Conservation (phyloP, 2,888 invertebrate species). For the Ornithoptera priamus region DNA sequence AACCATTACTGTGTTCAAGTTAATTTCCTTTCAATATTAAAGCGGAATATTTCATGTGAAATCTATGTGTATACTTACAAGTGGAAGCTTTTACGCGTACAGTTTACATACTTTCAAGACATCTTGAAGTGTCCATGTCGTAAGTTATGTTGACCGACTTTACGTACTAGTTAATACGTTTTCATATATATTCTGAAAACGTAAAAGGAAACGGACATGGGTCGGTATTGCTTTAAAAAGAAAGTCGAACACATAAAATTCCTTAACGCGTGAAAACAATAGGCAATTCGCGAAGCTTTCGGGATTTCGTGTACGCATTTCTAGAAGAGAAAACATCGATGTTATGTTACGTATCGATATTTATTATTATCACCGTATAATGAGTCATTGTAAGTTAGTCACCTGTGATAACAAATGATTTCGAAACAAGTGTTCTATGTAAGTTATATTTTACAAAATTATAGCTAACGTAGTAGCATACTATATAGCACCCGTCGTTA, state of each 20-base stretch:
- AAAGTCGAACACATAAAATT: constrained; percentile 28
- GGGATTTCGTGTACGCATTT: background rate
- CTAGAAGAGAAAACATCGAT: too few relatives aligned
- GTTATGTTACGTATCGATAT: too few relatives aligned
- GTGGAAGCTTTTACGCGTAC: constrained; percentile 2
- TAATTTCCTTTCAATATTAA: too few relatives aligned
- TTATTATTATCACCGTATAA: background rate
- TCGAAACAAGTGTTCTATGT: too few relatives aligned
- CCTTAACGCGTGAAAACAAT: background rate
- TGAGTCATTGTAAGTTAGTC: background rate
- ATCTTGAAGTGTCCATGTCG: constrained; percentile 35
- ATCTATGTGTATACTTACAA: background rate
- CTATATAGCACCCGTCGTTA: too few relatives aligned
- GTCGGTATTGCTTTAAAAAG: constrained; percentile 27
- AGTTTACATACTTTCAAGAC: constrained; percentile 40
- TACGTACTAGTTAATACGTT: constrained; percentile 44
- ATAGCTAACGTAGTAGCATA: too few relatives aligned
- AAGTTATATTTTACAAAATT: too few relatives aligned
- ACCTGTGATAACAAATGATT: too few relatives aligned
- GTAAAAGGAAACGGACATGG: constrained; percentile 33
- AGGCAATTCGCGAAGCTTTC: background rate
- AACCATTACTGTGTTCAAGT: too few relatives aligned
- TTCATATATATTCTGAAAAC: constrained; percentile 36
- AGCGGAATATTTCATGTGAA: background rate
- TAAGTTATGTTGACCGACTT: constrained; percentile 39